phyloP scores from a whole-genome alignment of 2,113 vertebrate species.

The Columbina picui region DNA sequence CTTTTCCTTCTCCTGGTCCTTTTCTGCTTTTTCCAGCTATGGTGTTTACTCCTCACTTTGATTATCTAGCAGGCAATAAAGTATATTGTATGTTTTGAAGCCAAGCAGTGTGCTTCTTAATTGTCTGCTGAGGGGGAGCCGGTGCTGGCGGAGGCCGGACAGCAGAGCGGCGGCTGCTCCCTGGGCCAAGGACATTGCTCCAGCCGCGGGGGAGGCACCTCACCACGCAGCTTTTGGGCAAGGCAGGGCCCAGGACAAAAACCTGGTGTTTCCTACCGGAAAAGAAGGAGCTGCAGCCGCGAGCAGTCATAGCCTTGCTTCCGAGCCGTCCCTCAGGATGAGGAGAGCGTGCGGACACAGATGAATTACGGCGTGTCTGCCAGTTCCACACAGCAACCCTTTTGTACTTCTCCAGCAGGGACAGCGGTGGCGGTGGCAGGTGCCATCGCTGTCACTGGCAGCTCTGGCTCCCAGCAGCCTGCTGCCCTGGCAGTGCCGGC shows the following conservation, averaged over 20 bases:
- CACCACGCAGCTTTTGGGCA: background rate
- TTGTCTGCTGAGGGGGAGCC: background rate
- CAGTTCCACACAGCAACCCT: too few relatives aligned
- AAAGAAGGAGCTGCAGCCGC: background rate
- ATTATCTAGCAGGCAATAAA: conserved; percentile 78
- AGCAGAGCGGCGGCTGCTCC: background rate
- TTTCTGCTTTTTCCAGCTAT: conserved; percentile 76
- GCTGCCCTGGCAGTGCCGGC: accelerated
- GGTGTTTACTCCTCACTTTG: conserved; percentile 71
- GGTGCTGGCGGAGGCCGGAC: accelerated
- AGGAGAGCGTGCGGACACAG: background rate
- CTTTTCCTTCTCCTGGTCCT: conserved; percentile 67
- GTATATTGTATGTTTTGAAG: conserved; percentile 76
- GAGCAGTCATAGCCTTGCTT: background rate
- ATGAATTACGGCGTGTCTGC: accelerated
- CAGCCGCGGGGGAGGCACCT: background rate
- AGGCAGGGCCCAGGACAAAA: background rate
- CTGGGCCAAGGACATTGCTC: background rate
- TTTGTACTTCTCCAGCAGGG: background rate
- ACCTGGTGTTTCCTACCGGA: too few relatives aligned
- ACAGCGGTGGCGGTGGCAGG: background rate
- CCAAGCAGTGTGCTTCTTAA: conserved; percentile 44
- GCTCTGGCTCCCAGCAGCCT: background rate
- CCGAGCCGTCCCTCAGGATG: background rate
- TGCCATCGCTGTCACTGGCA: background rate